A percentile compares a stretch with the other conserved stretches of the same genome.
These are phyloP conservation scores for Trididemnum nubilum DNA, from an alignment of 23 tunicate genomes.

Conservation along the genomic window DNA sequence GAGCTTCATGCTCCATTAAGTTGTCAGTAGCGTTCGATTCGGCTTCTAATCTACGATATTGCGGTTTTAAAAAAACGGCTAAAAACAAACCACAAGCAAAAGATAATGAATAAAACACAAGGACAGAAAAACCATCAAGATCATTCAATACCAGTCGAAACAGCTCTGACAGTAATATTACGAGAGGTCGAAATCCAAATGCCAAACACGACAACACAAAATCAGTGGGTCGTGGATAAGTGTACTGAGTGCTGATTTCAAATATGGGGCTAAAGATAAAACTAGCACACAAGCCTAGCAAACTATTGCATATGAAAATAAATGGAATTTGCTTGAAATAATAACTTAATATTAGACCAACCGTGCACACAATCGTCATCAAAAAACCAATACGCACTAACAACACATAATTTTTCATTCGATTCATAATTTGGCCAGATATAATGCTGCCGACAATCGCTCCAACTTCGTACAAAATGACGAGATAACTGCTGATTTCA, in stretches of 20 bases:
- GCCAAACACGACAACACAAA: not conserved
- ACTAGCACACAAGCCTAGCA: not conserved
- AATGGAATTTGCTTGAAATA: not conserved
- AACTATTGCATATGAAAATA: too few relatives aligned
- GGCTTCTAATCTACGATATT: not conserved
- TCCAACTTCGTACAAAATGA: not conserved
- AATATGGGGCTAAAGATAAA: not conserved
- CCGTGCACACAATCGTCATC: not conserved
- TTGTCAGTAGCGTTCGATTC: too few relatives aligned
- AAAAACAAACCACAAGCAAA: not conserved
- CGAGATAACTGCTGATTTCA: not conserved
- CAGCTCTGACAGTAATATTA: not conserved
- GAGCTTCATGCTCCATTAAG: too few relatives aligned
- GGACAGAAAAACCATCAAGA: not conserved
- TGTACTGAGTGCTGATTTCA: not conserved
- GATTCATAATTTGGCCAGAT: not conserved
- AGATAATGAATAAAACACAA: not conserved
- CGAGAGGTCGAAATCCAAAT: not conserved
- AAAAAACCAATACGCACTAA: not conserved
- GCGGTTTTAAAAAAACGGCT: not conserved
- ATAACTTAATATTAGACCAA: not conserved
- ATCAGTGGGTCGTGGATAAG: not conserved
- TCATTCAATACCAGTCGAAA: not conserved
- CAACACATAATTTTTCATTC: not conserved
- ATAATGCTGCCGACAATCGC: not conserved